Percentiles rank a stretch among this genome's conserved stretches.
phyloP scores from a whole-genome alignment of 2,888 invertebrate genomes.

The Acleris cristana region DNA sequence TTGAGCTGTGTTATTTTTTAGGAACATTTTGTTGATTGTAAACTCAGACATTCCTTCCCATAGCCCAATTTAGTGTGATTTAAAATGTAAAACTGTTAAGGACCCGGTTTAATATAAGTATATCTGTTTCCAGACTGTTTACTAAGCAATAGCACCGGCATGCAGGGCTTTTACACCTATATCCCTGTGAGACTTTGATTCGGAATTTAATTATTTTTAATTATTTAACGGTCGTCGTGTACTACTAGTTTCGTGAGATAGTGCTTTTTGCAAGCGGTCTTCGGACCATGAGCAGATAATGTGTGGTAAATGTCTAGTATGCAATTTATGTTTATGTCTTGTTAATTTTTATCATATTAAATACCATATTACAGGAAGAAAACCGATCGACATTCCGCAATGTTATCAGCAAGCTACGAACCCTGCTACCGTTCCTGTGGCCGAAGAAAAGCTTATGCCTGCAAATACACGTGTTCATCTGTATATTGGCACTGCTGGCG shows the following conservation, averaged over 20 bases:
- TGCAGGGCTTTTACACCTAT: slow-evolving; percentile 49
- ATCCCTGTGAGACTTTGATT: slow-evolving; percentile 50
- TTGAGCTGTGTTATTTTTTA: too few species aligned
- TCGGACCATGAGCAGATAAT: background rate
- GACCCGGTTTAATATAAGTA: background rate
- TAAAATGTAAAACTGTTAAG: too few species aligned
- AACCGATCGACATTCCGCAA: slow-evolving; percentile 91
- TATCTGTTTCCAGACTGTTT: slow-evolving; percentile 51
- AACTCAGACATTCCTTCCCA: too few species aligned
- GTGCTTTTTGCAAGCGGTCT: background rate
- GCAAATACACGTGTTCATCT: slow-evolving; percentile 92
- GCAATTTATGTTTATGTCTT: too few species aligned
- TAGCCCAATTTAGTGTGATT: too few species aligned
- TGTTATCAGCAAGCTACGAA: slow-evolving; percentile 90
- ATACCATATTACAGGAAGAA: slow-evolving; percentile 66
- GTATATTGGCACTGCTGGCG: slow-evolving; percentile 88
- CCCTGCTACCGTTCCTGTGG: slow-evolving; percentile 96
- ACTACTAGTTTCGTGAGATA: background rate
- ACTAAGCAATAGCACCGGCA: slow-evolving; percentile 38
- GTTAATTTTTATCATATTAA: background rate
- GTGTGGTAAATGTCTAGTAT: background rate
- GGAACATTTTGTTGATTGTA: too few species aligned
- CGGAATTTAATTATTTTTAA: slow-evolving; percentile 35
- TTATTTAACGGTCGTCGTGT: slow-evolving; percentile 20
- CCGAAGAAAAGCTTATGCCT: slow-evolving; percentile 91